A percentile compares a stretch with the other conserved stretches of the same genome.
phyloP scores from a whole-genome alignment of 2,797 vertebrate species.

The Thaleichthys pacificus region DNA sequence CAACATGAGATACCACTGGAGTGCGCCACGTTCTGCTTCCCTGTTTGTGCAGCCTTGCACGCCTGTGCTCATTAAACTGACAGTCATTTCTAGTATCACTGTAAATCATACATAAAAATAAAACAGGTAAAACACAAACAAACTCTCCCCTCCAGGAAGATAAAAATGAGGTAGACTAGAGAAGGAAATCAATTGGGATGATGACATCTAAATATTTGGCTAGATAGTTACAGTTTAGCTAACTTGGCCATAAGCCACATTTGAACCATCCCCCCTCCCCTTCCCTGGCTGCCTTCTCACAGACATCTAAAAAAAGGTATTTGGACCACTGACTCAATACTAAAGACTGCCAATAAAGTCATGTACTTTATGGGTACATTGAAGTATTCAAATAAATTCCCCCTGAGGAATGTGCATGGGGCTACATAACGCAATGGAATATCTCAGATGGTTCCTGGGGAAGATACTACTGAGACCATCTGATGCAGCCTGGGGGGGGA shows the following conservation, averaged over 20 bases:
- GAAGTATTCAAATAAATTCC: conserved; percentile 38
- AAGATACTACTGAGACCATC: conserved; percentile 26
- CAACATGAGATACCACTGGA: conserved; percentile 37
- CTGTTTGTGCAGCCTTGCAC: conserved; percentile 22
- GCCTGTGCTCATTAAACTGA: conserved; percentile 36
- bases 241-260: background rate
- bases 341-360: conserved; percentile 33
- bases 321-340: conserved; percentile 36
- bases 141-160: background rate
- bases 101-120: conserved; percentile 14
- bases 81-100: conserved; percentile 7
- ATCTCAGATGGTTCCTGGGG: conserved; percentile 30
- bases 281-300: conserved; percentile 49
- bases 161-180: background rate
- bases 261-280: conserved; percentile 31
- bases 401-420: conserved; percentile 34
- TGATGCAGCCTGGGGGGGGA: background rate
- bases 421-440: conserved; percentile 30
- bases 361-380: conserved; percentile 28
- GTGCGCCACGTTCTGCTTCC: conserved; percentile 20
- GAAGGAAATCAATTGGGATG: conserved; percentile 2
- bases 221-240: conserved; percentile 22
- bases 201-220: background rate
- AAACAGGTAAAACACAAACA: conserved; percentile 9
- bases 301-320: conserved; percentile 28